Conservation (phyloP, 2,113 vertebrate species). For the Ranitomeya imitator region DNA sequence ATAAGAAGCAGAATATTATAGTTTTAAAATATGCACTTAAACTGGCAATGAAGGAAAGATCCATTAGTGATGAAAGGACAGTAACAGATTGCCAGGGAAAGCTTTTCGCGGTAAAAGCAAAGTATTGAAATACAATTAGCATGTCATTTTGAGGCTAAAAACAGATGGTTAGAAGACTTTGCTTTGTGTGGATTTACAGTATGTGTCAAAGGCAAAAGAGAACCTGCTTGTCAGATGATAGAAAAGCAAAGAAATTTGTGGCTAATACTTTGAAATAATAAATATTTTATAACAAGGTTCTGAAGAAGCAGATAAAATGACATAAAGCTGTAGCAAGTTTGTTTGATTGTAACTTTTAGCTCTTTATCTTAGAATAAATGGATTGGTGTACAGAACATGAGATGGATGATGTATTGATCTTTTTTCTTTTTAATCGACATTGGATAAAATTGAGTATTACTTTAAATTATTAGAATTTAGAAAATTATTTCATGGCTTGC, state of each 20-base stretch:
- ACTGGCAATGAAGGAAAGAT: conserved; percentile 21
- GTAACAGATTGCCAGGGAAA: conserved; percentile 41
- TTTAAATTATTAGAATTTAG: background rate
- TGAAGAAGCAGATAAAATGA: conserved; percentile 21
- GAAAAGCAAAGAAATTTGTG: conserved; percentile 30
- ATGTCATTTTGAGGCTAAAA: conserved; percentile 47
- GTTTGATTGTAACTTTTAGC: conserved; percentile 11
- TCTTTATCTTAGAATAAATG: background rate
- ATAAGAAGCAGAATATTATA: conserved; percentile 14
- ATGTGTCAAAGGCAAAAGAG: conserved; percentile 30
- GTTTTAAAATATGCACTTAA: conserved; percentile 22
- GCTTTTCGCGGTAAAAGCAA: background rate
- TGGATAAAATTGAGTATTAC: background rate
- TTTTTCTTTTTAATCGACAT: background rate
- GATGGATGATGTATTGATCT: background rate
- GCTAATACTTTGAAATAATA: conserved; percentile 39
- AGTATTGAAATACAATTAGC: conserved; percentile 49
- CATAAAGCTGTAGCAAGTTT: conserved; percentile 2
- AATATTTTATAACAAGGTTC: conserved; percentile 14
- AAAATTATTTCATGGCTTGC: background rate
- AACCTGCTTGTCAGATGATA: conserved; percentile 39
- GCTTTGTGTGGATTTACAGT: conserved; percentile 38
- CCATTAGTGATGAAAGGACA: conserved; percentile 39
- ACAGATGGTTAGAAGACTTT: conserved; percentile 50
- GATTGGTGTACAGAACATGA: background rate